These are phyloP conservation scores for Cairina moschata DNA, from an alignment of 2,113 vertebrate species.

Conservation along the genomic window DNA sequence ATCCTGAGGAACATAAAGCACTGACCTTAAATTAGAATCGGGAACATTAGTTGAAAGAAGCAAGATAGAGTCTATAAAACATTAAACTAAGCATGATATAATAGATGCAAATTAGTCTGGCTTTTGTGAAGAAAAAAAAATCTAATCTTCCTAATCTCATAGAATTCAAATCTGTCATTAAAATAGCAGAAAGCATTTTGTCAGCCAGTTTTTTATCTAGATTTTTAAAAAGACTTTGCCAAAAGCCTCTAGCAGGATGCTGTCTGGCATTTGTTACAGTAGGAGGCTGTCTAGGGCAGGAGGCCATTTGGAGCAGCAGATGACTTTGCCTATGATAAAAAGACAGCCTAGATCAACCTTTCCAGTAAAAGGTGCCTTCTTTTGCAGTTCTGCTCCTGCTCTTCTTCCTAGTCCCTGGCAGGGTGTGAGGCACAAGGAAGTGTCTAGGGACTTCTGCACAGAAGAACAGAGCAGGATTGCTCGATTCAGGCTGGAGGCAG, in stretches of 20 bases:
- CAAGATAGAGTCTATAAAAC: background rate
- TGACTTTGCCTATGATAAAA: background rate
- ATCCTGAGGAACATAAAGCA: background rate
- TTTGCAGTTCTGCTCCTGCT: background rate
- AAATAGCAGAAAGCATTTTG: background rate
- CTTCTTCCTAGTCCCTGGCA: background rate
- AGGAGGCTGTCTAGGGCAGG: background rate
- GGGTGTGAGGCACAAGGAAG: background rate
- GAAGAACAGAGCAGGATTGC: background rate
- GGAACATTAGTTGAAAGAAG: background rate
- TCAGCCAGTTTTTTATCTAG: background rate
- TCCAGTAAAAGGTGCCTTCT: background rate
- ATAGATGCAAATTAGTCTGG: background rate
- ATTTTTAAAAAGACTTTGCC: background rate
- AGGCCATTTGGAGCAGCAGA: background rate
- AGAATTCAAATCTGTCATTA: background rate
- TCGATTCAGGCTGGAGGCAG: background rate
- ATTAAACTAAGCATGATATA: background rate
- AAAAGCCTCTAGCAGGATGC: background rate
- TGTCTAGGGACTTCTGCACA: background rate
- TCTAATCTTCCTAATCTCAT: background rate
- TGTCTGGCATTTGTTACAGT: background rate
- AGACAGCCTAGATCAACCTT: background rate
- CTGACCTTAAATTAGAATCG: background rate
- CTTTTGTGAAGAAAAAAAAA: background rate